Percentiles rank a stretch among this genome's conserved stretches.
Conservation (phyloP, 2,113 vertebrate genomes). For the Neogobius melanostomus region DNA sequence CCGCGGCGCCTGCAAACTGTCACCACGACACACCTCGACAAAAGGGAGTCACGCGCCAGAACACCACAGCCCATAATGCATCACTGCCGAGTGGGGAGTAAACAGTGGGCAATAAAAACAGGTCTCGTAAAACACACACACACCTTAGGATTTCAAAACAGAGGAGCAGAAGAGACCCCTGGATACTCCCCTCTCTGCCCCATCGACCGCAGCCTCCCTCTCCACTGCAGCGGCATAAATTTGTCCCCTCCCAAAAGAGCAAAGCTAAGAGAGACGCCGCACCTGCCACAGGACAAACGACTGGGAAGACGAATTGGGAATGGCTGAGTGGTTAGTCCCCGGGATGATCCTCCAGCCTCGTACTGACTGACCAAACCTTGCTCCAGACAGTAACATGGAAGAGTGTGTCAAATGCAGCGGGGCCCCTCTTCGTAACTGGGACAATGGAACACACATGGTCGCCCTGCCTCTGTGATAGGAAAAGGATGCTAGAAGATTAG, state of each 20-base stretch:
- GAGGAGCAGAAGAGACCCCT: conserved; percentile 11
- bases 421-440: no score
- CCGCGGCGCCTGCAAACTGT: conserved; percentile 21
- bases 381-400: no score
- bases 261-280: neutral
- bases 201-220: conserved; percentile 2
- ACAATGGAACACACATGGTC: no score
- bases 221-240: conserved; percentile 6
- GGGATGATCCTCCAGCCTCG: no score
- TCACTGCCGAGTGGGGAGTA: conserved; percentile 21
- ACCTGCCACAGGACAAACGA: neutral
- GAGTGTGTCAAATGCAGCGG: no score
- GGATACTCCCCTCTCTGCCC: neutral
- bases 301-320: no score
- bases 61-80: conserved; percentile 34
- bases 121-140: conserved; percentile 21
- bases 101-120: neutral
- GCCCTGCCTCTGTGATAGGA: no score
- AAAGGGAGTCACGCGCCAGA: neutral
- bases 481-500: no score
- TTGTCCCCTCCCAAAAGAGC: neutral
- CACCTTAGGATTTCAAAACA: conserved; percentile 1
- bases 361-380: no score
- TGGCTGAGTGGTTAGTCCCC: no score
- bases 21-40: conserved; percentile 13